These are phyloP conservation scores for Tauraco hartlaubi DNA, from an alignment of 2,797 vertebrate genomes.

Conservation along the genomic window DNA sequence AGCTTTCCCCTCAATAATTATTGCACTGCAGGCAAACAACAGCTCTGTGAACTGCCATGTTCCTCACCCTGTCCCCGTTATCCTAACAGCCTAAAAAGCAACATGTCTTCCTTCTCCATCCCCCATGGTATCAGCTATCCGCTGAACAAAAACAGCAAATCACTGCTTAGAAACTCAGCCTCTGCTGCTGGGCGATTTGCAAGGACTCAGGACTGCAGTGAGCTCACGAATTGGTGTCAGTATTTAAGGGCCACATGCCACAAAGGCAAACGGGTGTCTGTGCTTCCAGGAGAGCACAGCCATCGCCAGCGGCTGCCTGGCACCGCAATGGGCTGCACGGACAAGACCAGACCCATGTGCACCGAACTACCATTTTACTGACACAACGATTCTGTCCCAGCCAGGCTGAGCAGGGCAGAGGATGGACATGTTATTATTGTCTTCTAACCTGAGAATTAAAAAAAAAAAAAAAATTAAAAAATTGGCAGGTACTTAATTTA, in stretches of 20 bases:
- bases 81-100: background rate
- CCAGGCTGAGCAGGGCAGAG: background rate
- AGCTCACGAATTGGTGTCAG: background rate
- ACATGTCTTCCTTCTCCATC: background rate
- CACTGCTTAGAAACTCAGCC: background rate
- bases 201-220: background rate
- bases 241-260: background rate
- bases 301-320: background rate
- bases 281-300: background rate
- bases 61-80: background rate
- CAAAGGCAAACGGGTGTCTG: background rate
- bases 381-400: background rate
- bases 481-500: background rate
- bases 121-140: background rate
- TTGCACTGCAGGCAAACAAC: background rate
- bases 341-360: fast-evolving
- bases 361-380: background rate
- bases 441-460: slow-evolving; percentile 32
- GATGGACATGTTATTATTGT: background rate
- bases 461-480: background rate
- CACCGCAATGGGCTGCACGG: background rate
- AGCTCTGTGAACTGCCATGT: background rate
- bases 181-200: background rate
- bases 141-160: background rate
- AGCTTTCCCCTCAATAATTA: background rate